Conservation (phyloP, 2,797 vertebrate species). For the Hemibagrus guttatus region DNA sequence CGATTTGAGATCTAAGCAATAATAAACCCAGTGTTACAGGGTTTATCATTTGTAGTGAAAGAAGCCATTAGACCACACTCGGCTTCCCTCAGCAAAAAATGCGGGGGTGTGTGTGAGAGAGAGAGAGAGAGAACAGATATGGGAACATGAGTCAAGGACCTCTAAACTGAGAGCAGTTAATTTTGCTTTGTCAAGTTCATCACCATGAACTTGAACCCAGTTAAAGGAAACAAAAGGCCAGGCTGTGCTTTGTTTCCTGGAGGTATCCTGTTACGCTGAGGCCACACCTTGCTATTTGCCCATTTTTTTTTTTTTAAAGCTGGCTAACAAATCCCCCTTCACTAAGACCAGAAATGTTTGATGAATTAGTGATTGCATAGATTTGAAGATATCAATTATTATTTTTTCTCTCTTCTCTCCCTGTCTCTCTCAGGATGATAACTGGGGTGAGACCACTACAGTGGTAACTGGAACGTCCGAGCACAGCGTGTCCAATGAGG, state of each 20-base stretch:
- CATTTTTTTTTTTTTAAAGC: neutral
- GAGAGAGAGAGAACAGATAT: neutral
- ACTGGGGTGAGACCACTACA: slow-evolving; percentile 97
- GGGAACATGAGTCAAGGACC: neutral
- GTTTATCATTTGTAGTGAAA: neutral
- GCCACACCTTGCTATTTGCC: neutral
- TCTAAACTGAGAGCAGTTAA: too few species aligned
- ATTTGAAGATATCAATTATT: too few species aligned
- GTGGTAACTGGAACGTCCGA: slow-evolving; percentile 94
- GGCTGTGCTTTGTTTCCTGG: neutral
- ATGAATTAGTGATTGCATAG: too few species aligned
- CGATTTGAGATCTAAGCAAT: neutral
- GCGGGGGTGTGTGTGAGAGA: neutral
- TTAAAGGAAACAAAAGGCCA: neutral
- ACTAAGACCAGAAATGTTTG: neutral
- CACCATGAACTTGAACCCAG: neutral
- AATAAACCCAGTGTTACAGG: neutral
- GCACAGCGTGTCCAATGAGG: slow-evolving; percentile 96
- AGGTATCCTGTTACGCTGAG: too few species aligned
- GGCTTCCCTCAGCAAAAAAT: neutral
- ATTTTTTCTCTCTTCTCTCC: too few species aligned
- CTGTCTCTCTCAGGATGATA: slow-evolving; percentile 82
- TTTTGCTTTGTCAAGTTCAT: neutral
- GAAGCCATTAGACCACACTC: neutral
- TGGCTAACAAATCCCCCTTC: neutral